A percentile compares a stretch with the other conserved stretches of the same genome.
These are phyloP conservation scores for Chloroceryle aenea DNA, from an alignment of 2,113 vertebrate genomes.

Conservation along the genomic window DNA sequence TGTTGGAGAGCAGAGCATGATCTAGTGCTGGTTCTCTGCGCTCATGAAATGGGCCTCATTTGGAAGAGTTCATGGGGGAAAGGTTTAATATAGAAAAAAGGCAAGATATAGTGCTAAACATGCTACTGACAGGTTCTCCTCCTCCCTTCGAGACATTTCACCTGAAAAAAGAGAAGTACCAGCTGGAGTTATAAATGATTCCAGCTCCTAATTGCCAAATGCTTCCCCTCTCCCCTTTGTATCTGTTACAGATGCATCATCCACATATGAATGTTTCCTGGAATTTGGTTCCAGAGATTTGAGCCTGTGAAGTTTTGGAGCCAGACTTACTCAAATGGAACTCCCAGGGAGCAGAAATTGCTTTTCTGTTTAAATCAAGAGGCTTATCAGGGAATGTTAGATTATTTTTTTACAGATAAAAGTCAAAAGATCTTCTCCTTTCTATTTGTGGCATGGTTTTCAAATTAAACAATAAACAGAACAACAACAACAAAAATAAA, in stretches of 20 bases:
- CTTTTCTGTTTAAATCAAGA: conserved; percentile 52
- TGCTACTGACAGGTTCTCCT: conserved; percentile 7
- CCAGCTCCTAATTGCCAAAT: conserved; percentile 40
- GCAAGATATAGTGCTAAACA: neutral
- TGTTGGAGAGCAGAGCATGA: neutral
- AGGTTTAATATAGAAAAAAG: neutral
- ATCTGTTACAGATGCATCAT: conserved; percentile 63
- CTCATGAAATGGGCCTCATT: neutral
- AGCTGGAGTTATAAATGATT: conserved; percentile 53
- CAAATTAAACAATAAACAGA: neutral
- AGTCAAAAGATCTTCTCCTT: conserved; percentile 45
- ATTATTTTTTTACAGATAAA: conserved; percentile 27
- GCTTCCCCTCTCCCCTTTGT: conserved; percentile 46
- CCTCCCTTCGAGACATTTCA: conserved; percentile 10
- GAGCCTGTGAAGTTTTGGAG: conserved; percentile 50
- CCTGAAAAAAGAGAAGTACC: conserved; percentile 58
- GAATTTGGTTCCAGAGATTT: conserved; percentile 61
- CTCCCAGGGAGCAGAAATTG: conserved; percentile 60
- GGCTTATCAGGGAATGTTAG: conserved; percentile 45
- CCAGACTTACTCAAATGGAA: conserved; percentile 43
- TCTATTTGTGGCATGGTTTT: conserved; percentile 14
- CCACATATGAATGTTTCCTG: conserved; percentile 53
- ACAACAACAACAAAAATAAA: too few species aligned
- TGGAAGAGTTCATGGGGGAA: neutral
- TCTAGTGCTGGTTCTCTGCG: neutral